A percentile compares a stretch with the other conserved stretches of the same genome.
These are phyloP conservation scores for Phocoena sinus DNA, from an alignment of 2,113 vertebrate genomes.

Conservation along the genomic window DNA sequence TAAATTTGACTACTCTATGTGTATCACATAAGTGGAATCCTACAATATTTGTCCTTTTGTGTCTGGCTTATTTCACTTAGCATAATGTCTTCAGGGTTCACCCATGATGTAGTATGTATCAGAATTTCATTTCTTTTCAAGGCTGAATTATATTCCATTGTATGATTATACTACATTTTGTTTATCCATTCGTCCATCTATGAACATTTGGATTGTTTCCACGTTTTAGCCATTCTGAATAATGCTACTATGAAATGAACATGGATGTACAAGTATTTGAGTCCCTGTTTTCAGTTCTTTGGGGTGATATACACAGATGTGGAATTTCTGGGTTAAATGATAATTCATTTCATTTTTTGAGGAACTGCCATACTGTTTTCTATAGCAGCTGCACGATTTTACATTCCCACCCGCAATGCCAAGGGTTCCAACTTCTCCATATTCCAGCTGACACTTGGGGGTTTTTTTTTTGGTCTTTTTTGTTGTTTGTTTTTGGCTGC, in stretches of 20 bases:
- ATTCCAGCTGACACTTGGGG: neutral
- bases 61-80: constrained; percentile 4
- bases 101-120: neutral
- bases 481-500: neutral
- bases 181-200: neutral
- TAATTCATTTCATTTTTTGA: neutral
- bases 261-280: neutral
- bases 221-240: neutral
- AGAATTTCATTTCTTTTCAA: neutral
- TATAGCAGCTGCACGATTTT: neutral
- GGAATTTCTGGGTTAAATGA: neutral
- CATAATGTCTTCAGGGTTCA: neutral
- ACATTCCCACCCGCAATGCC: neutral
- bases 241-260: neutral
- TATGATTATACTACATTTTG: neutral
- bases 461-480: neutral
- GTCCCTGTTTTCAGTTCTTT: neutral
- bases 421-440: neutral
- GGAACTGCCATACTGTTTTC: neutral
- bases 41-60: neutral
- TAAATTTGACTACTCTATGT: neutral
- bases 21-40: neutral
- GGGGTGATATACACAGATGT: neutral
- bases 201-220: neutral
- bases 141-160: neutral